Percentiles rank a stretch among this genome's conserved stretches.
Conservation (phyloP, 30 jellyfish, hydroid and myxozoan species). For the Hydractinia echinata region DNA sequence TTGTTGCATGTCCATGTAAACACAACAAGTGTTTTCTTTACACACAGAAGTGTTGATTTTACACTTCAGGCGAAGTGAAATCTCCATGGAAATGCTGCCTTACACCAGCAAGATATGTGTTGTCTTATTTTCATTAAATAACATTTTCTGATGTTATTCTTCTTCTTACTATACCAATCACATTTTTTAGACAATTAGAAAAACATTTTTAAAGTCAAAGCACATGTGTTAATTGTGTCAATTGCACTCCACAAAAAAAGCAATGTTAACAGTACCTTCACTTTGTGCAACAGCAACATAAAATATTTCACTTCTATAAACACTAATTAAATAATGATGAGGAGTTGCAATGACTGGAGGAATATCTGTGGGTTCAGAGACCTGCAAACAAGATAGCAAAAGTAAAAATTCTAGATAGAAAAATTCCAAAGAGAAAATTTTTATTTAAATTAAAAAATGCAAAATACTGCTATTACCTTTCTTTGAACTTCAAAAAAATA, state of each 20-base stretch:
- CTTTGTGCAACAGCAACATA: constrained; percentile 84
- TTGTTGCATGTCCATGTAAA: too few relatives aligned
- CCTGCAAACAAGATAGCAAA: constrained; percentile 26
- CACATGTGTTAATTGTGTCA: not conserved
- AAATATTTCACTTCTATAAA: constrained; percentile 54
- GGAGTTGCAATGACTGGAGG: constrained; percentile 92
- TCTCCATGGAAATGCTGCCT: too few relatives aligned
- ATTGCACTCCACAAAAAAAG: not conserved
- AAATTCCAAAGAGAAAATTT: not conserved
- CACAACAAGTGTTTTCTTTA: too few relatives aligned
- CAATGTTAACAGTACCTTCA: constrained; percentile 50
- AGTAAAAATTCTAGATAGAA: not conserved
- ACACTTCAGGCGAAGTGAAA: too few relatives aligned
- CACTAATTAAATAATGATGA: constrained; percentile 74
- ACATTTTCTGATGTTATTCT: too few relatives aligned
- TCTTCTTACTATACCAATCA: too few relatives aligned
- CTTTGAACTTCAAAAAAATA: constrained; percentile 85
- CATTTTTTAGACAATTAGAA: not conserved
- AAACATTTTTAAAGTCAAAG: not conserved
- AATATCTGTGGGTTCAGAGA: constrained; percentile 51
- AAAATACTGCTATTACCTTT: constrained; percentile 38
- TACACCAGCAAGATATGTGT: too few relatives aligned
- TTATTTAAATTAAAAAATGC: not conserved
- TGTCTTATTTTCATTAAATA: too few relatives aligned
- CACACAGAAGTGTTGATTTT: too few relatives aligned